Evolutionary conservation across 2,797 vertebrate species (phyloP).

Genomic region (Lacerta agilis): DNA sequence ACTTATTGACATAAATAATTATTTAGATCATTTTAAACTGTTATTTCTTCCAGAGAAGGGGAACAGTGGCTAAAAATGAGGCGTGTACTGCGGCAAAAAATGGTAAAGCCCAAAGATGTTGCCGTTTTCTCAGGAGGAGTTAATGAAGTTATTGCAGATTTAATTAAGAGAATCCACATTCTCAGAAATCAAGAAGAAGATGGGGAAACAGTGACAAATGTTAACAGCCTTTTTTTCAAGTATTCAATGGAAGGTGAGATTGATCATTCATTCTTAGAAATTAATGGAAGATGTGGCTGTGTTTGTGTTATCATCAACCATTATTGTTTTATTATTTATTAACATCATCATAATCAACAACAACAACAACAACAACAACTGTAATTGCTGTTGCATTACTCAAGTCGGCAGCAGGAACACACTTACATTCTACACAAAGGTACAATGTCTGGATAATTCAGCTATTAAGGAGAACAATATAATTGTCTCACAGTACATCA

Average conservation of each 20-base stretch:
- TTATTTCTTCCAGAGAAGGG: slow-evolving; percentile 83
- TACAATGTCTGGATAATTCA: not conserved
- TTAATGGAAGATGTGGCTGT: not conserved
- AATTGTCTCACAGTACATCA: too few relatives aligned
- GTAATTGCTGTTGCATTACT: not conserved
- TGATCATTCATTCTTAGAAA: not conserved
- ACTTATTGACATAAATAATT: slow-evolving; percentile 19
- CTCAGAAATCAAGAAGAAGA: slow-evolving; percentile 81
- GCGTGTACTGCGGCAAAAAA: slow-evolving; percentile 89
- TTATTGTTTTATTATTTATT: not conserved
- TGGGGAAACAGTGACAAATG: slow-evolving; percentile 83
- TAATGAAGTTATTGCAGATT: slow-evolving; percentile 87
- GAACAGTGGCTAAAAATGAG: slow-evolving; percentile 95
- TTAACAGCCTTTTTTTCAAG: slow-evolving; percentile 95
- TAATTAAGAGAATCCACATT: slow-evolving; percentile 82
- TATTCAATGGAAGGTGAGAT: slow-evolving; percentile 94
- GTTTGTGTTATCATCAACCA: not conserved
- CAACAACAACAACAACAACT: not conserved
- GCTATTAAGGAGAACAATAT: not conserved
- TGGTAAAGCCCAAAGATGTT: slow-evolving; percentile 90
- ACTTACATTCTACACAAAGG: not conserved
- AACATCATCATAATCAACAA: too few relatives aligned
- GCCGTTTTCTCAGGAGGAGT: slow-evolving; percentile 86
- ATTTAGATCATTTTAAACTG: slow-evolving; percentile 20
- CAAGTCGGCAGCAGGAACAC: not conserved